Evolutionary conservation across 2,113 vertebrate species (phyloP).

Genomic region (Pristiophorus japonicus): DNA sequence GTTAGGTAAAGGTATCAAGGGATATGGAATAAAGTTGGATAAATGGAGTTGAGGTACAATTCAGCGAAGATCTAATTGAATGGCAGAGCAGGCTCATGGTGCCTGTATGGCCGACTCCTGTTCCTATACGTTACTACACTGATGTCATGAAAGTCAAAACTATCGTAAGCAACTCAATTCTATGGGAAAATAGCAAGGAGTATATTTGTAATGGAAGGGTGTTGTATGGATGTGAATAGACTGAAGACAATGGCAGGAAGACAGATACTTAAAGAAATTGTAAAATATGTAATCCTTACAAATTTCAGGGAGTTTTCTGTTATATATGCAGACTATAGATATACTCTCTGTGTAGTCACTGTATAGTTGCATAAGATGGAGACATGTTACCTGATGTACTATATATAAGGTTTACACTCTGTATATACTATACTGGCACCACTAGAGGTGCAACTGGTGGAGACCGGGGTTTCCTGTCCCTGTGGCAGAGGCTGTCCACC

Average conservation of each 20-base stretch:
- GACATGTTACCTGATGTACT: too few species aligned
- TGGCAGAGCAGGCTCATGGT: neutral
- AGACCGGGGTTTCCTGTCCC: too few species aligned
- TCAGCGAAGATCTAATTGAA: neutral
- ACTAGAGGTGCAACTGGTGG: too few species aligned
- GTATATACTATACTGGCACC: too few species aligned
- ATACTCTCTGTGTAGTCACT: too few species aligned
- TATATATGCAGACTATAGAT: too few species aligned
- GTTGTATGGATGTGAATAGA: neutral
- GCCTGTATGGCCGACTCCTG: neutral
- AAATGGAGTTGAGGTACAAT: neutral
- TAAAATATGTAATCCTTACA: neutral
- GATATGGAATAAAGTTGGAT: neutral
- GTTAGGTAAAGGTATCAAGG: neutral
- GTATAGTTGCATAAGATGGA: too few species aligned
- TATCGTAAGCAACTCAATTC: neutral
- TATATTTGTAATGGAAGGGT: neutral
- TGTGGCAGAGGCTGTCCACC: too few species aligned
- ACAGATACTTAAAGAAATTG: neutral
- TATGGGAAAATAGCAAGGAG: neutral
- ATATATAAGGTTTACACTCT: too few species aligned
- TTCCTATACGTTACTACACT: neutral
- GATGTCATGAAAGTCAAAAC: neutral
- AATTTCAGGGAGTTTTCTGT: neutral
- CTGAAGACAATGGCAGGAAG: neutral